phyloP scores from a whole-genome alignment of 2,113 vertebrate genomes.

The Pomatorhinus ruficollis region DNA sequence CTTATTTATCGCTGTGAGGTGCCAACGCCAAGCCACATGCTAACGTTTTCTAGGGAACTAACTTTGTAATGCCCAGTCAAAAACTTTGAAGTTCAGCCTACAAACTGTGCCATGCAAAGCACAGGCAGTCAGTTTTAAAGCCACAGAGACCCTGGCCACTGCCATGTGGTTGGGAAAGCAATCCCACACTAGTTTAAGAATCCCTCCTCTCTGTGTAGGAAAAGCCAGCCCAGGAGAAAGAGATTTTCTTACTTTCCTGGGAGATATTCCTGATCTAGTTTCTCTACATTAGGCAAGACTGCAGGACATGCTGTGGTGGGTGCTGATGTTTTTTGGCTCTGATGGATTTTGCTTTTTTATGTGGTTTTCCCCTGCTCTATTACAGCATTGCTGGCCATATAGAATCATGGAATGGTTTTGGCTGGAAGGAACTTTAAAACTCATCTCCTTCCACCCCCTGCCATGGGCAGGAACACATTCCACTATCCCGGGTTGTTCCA shows the following conservation, averaged over 20 bases:
- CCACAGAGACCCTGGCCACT: neutral
- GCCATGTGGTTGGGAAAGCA: neutral
- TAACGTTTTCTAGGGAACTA: neutral
- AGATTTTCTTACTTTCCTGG: neutral
- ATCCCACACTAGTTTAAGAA: neutral
- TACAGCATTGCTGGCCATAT: neutral
- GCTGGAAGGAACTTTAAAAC: neutral
- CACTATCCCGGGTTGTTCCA: rapidly evolving
- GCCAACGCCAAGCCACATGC: rapidly evolving
- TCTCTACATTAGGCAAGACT: neutral
- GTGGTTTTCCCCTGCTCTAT: neutral
- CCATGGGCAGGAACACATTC: neutral
- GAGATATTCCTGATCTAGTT: neutral
- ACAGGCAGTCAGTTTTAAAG: neutral
- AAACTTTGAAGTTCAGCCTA: neutral
- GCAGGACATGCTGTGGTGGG: neutral
- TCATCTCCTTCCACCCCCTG: neutral
- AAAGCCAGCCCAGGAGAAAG: neutral
- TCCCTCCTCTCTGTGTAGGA: neutral
- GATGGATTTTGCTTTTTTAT: neutral
- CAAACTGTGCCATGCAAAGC: neutral
- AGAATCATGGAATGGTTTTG: neutral
- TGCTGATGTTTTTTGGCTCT: neutral
- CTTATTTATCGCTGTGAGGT: neutral
- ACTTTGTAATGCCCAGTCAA: neutral